Evolutionary conservation across 2,797 vertebrate genomes (phyloP).

Genomic region (Gobio occitaniae): DNA sequence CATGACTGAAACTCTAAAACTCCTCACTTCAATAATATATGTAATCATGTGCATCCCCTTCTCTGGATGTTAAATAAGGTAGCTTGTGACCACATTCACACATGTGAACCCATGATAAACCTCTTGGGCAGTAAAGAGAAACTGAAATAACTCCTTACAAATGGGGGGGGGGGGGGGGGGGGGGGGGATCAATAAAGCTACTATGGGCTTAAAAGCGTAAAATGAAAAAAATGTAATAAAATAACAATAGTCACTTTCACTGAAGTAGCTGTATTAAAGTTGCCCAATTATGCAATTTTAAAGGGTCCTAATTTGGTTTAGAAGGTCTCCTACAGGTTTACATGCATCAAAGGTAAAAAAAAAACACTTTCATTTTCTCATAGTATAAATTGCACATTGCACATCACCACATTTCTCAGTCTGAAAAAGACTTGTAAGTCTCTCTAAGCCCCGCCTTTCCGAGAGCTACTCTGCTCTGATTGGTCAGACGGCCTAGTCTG

Average conservation of each 20-base stretch:
- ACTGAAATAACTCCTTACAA: background rate
- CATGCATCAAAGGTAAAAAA: background rate
- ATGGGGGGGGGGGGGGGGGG: background rate
- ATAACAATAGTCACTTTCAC: background rate
- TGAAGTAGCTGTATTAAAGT: background rate
- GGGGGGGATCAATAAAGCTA: background rate
- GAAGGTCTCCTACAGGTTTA: background rate
- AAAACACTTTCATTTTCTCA: background rate
- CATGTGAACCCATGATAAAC: background rate
- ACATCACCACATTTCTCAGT: background rate
- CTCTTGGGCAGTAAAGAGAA: background rate
- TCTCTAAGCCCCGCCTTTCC: background rate
- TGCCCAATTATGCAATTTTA: background rate
- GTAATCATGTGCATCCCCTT: background rate
- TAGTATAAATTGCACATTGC: background rate
- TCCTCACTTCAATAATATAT: background rate
- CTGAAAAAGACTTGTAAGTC: background rate
- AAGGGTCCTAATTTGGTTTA: background rate
- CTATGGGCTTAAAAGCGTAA: background rate
- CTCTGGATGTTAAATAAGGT: background rate
- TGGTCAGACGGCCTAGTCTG: background rate
- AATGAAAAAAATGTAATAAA: background rate
- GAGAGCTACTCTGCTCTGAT: background rate
- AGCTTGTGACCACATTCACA: background rate
- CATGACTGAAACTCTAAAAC: background rate